Conservation (phyloP, 2,888 invertebrate genomes). For the Augochlorella aurata region DNA sequence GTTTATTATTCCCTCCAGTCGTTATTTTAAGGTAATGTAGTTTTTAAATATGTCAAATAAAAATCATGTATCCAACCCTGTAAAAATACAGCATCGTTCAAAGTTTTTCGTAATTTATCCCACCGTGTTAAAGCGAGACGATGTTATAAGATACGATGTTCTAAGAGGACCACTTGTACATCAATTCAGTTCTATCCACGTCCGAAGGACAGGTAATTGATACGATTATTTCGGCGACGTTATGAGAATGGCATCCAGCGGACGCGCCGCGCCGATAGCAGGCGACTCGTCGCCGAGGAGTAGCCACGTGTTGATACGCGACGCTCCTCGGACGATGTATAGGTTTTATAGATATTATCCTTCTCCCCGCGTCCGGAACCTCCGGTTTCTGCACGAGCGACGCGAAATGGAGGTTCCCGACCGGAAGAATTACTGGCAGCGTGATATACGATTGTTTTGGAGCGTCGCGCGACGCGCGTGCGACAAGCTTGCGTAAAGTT, state of each 20-base stretch:
- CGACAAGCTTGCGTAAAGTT: background rate
- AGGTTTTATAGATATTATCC: conserved; percentile 59
- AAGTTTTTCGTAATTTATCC: too few species aligned
- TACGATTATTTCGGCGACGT: conserved; percentile 15
- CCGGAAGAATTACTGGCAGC: background rate
- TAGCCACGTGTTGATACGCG: conserved; percentile 62
- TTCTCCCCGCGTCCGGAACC: conserved; percentile 19
- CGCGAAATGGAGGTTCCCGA: conserved; percentile 25
- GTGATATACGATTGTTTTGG: background rate
- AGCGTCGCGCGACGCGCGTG: background rate
- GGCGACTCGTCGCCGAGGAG: conserved; percentile 50
- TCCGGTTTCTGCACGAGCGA: conserved; percentile 1
- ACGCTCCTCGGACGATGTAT: conserved; percentile 41
- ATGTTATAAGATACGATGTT: too few species aligned
- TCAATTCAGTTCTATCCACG: too few species aligned
- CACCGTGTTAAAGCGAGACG: too few species aligned
- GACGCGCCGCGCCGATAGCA: conserved; percentile 28
- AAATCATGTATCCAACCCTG: too few species aligned
- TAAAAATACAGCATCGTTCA: too few species aligned
- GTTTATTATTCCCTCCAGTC: too few species aligned
- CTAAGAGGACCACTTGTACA: too few species aligned
- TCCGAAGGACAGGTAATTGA: background rate
- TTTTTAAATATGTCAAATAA: too few species aligned
- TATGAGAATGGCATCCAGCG: background rate
- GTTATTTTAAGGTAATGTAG: too few species aligned